These are phyloP conservation scores for Capitella teleta DNA, from an alignment of 1,140 invertebrate genomes.

Conservation along the genomic window DNA sequence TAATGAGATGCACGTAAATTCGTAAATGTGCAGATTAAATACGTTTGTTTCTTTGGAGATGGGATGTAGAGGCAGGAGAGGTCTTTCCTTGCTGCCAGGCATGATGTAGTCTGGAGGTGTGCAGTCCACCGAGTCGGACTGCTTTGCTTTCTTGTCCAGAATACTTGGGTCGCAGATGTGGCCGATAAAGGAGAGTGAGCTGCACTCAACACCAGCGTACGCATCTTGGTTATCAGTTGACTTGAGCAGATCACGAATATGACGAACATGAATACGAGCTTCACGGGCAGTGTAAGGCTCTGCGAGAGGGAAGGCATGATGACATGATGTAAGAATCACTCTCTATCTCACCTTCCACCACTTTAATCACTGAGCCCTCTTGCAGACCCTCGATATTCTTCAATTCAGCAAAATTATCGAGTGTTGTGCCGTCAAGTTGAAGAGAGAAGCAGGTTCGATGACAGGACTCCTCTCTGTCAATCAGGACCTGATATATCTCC, in stretches of 20 bases:
- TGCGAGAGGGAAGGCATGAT: too few relatives aligned
- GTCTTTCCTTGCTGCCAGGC: constrained; percentile 76
- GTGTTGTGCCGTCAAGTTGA: constrained; percentile 79
- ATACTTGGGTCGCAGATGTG: constrained; percentile 46
- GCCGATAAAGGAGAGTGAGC: constrained; percentile 89
- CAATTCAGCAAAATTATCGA: constrained; percentile 95
- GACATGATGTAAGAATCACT: too few relatives aligned
- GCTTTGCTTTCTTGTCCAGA: constrained; percentile 73
- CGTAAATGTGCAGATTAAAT: not conserved
- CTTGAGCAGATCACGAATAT: constrained; percentile 89
- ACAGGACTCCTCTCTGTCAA: constrained; percentile 96
- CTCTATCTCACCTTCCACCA: constrained; percentile 46
- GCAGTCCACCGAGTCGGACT: constrained; percentile 65
- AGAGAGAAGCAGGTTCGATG: constrained; percentile 97
- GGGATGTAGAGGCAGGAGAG: constrained; percentile 76
- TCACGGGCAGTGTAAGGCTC: constrained; percentile 97
- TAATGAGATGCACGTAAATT: not conserved
- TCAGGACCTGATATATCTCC: constrained; percentile 94
- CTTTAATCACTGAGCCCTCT: constrained; percentile 86
- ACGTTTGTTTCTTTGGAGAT: constrained; percentile 22
- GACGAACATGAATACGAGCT: constrained; percentile 90
- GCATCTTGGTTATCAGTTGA: constrained; percentile 72
- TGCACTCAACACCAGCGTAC: constrained; percentile 89
- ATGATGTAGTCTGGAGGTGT: constrained; percentile 94
- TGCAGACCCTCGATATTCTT: constrained; percentile 92